Conservation (phyloP, 2,888 invertebrate species). For the Seira ritae region DNA sequence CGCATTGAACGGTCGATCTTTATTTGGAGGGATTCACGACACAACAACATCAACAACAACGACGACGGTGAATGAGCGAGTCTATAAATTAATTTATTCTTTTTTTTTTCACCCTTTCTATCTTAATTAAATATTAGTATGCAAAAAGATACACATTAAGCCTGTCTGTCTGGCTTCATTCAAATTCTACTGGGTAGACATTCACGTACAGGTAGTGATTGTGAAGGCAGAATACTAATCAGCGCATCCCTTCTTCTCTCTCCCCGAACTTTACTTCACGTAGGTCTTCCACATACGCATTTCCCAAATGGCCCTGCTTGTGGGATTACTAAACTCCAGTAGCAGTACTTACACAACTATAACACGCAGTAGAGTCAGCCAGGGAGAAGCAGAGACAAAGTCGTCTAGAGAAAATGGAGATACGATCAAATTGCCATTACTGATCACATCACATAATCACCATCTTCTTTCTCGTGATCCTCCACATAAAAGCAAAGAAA, state of each 20-base stretch:
- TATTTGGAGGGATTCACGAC: neutral
- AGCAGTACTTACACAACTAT: constrained; percentile 9
- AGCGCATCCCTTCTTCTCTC: neutral
- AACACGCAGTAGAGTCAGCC: neutral
- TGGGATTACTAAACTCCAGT: constrained; percentile 25
- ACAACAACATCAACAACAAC: neutral
- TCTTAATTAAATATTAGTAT: constrained; percentile 56
- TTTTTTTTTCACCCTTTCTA: constrained; percentile 23
- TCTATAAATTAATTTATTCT: constrained; percentile 48
- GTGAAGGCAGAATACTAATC: constrained; percentile 37
- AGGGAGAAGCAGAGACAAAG: neutral
- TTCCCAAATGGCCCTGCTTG: constrained; percentile 5
- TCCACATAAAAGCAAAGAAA: neutral
- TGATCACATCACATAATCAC: constrained; percentile 29
- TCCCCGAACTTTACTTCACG: neutral
- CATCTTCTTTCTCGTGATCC: neutral
- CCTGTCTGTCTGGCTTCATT: neutral
- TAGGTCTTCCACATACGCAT: no score
- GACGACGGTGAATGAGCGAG: constrained; percentile 6
- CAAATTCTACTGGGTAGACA: neutral
- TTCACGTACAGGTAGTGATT: no score
- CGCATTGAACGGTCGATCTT: constrained; percentile 14
- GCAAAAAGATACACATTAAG: neutral
- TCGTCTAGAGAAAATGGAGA: constrained; percentile 18
- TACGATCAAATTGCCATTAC: constrained; percentile 41